Base-by-base conservation (phyloP, 2,113 vertebrate species). In the Podiceps cristatus region DNA sequence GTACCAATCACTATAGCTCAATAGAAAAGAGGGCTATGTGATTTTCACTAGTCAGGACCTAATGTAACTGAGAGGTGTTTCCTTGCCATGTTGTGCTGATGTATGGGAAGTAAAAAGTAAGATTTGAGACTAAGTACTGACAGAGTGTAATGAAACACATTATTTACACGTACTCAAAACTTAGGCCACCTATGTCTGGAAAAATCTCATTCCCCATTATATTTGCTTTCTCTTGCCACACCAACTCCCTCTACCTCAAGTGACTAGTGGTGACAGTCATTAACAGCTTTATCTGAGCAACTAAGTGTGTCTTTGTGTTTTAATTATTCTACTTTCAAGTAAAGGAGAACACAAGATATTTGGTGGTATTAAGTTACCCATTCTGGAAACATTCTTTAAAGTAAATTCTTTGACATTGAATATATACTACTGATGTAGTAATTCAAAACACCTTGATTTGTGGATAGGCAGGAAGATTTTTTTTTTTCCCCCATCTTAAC, bases 241-340 rank as follows among this genome's bases (percentile, higher is more conserved):
- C 19, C 50, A 87, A 23, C 20, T 88, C 73, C 9, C 3, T 72
- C 63, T 56, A 13, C 31, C 64, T 67, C 67, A 84, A 72, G 47
- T 24, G 77, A 82, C 35, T 87, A 69, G 81, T 44, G 13, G 67
- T 80, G 88, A 74, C 74, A 87, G 55, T 62, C 64, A 63, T 90
- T 94, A 96, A 74, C 33, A 92, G 18, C 8, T 82, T 90, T 90
- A 40, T 85, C 62, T 66, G 71, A 25, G 45, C 22, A 94, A 94
- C 95, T 78, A 90, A 90, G 69, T 24, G 42, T 72, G 10, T 18
- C 22, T 85, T 82, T 96, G 25, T 68, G 50, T 93, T 93, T 81
- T 64, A 83, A 77, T 62, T 71, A 17, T 74, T n/a, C 64, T 67
- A 18, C 22, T 73, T 85, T 20, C 63, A 94, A 64, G 40, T 33